These are phyloP conservation scores for Drosophila antonietae DNA, from an alignment of 2,888 invertebrate species.

Conservation along the genomic window DNA sequence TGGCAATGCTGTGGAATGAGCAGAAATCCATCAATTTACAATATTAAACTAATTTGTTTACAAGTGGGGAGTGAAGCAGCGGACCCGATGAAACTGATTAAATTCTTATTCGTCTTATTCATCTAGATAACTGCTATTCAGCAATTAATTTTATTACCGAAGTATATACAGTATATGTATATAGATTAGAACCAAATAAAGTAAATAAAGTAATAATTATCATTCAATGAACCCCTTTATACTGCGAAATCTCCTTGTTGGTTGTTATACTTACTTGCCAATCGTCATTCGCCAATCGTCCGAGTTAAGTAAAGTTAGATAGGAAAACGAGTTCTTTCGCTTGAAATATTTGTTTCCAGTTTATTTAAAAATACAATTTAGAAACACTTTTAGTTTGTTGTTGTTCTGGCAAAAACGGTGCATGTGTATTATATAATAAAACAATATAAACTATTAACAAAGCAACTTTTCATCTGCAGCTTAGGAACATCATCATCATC, in stretches of 20 bases:
- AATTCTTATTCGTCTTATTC: not conserved
- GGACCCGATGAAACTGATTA: not conserved
- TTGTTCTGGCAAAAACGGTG: slow-evolving; percentile 54
- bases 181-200: too few relatives aligned
- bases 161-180: not conserved
- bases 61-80: too few relatives aligned
- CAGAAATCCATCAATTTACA: not conserved
- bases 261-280: not conserved
- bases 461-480: slow-evolving; percentile 70
- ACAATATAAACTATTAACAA: slow-evolving; percentile 79
- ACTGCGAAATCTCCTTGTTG: not conserved
- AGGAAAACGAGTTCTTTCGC: not conserved
- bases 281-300: not conserved
- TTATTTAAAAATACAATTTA: slow-evolving; percentile 58
- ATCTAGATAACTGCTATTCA: not conserved
- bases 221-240: not conserved
- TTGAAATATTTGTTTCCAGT: slow-evolving; percentile 35
- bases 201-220: not conserved
- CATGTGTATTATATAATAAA: slow-evolving; percentile 61
- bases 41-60: not conserved
- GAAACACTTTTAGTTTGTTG: slow-evolving; percentile 51
- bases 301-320: not conserved
- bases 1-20: not conserved
- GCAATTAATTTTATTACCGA: not conserved
- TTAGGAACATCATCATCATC: slow-evolving; percentile 70